These are phyloP conservation scores for Zelleria hepariella DNA, from an alignment of 2,888 invertebrate species.

Conservation along the genomic window DNA sequence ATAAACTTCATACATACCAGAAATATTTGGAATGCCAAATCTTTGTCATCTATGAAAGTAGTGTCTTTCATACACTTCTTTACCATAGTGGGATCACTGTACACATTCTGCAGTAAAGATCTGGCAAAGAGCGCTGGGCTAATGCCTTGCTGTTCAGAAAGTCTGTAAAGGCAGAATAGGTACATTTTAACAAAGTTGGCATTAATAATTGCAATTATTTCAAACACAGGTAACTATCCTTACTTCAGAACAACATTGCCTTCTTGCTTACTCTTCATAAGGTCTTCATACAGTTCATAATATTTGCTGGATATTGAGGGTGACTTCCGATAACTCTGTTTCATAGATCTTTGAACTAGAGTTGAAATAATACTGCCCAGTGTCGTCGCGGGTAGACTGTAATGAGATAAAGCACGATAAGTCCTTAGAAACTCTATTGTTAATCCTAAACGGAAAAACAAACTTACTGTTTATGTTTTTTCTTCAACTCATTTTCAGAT, in stretches of 20 bases:
- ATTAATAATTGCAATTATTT: no score
- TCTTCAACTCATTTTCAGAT: conserved; percentile 71
- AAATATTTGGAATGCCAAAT: conserved; percentile 81
- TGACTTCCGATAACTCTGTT: conserved; percentile 72
- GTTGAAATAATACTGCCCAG: conserved; percentile 79
- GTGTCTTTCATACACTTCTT: conserved; percentile 78
- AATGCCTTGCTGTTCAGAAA: conserved; percentile 55
- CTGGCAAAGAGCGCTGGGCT: conserved; percentile 59
- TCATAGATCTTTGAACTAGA: conserved; percentile 76
- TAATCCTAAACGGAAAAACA: no score
- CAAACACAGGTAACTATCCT: no score
- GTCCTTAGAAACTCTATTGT: no score
- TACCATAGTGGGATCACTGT: conserved; percentile 48
- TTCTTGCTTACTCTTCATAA: conserved; percentile 55
- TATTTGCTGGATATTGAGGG: conserved; percentile 70
- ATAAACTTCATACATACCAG: no score
- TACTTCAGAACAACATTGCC: conserved; percentile 75
- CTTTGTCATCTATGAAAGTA: conserved; percentile 77
- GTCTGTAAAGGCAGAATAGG: conserved; percentile 49
- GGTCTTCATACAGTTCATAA: conserved; percentile 67
- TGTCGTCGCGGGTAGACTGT: conserved; percentile 72
- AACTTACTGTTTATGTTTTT: conserved; percentile 73
- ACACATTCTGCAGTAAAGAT: conserved; percentile 59
- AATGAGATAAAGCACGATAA: conserved; percentile 18
- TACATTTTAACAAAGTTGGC: no score